phyloP scores from a whole-genome alignment of 2,797 vertebrate genomes.

The Nyctalus aviator region DNA sequence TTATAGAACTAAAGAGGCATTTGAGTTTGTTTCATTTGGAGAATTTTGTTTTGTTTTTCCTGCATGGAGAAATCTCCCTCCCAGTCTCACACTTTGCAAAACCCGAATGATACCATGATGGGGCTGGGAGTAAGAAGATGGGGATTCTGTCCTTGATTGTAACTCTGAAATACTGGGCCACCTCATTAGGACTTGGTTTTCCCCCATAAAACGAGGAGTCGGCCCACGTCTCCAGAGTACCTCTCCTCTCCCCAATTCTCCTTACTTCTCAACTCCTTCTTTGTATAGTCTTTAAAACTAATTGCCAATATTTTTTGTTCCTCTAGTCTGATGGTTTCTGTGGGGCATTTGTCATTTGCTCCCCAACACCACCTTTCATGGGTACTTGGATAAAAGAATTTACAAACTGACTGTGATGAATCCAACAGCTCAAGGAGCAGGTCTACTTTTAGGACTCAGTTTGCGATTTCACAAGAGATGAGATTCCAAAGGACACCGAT shows the following conservation, averaged over 20 bases:
- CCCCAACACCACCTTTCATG: neutral
- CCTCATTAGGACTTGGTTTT: neutral
- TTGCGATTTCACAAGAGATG: neutral
- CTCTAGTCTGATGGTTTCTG: neutral
- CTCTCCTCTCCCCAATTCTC: neutral
- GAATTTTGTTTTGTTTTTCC: neutral
- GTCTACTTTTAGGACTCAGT: neutral
- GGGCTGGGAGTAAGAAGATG: neutral
- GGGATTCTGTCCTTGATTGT: neutral
- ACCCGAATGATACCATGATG: no score
- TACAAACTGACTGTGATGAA: neutral
- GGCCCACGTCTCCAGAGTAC: neutral
- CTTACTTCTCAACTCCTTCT: neutral
- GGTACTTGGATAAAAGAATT: neutral
- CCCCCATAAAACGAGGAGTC: neutral
- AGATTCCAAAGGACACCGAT: neutral
- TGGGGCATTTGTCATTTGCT: neutral
- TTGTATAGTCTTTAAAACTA: neutral
- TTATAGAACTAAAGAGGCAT: neutral
- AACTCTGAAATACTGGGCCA: neutral
- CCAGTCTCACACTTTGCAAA: neutral
- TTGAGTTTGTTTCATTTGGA: neutral
- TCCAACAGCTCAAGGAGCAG: neutral
- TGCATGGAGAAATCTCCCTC: neutral
- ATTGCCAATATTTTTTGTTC: neutral